A percentile compares a stretch with the other conserved stretches of the same genome.
These are phyloP conservation scores for Hoplostethus atlanticus DNA, from an alignment of 2,797 vertebrate genomes.

Conservation along the genomic window DNA sequence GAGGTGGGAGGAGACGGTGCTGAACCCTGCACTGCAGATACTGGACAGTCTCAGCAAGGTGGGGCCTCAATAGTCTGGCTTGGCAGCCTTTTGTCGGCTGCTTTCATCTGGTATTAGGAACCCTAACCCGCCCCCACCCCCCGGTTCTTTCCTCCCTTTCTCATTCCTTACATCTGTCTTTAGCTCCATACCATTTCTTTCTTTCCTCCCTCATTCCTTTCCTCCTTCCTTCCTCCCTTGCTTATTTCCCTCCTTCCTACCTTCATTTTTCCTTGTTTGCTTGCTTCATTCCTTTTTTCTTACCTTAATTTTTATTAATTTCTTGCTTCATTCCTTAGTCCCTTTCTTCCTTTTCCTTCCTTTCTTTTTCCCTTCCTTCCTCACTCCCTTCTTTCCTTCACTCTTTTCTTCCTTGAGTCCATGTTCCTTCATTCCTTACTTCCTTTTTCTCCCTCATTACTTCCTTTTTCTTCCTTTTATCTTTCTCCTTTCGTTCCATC, in stretches of 20 bases:
- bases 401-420: background rate
- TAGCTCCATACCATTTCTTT: background rate
- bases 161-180: conserved; percentile 1
- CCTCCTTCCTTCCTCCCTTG: background rate
- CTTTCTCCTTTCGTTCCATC: background rate
- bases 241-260: background rate
- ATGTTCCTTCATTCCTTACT: background rate
- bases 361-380: background rate
- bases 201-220: conserved; percentile 13
- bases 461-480: background rate
- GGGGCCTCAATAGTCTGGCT: conserved; percentile 35
- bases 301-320: background rate
- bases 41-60: conserved; percentile 93
- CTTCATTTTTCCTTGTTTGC: background rate
- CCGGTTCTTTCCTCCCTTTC: background rate
- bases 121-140: background rate
- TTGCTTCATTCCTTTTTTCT: background rate
- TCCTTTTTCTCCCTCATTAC: background rate
- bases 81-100: background rate
- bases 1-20: conserved; percentile 90
- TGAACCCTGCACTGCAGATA: conserved; percentile 92
- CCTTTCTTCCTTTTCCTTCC: background rate
- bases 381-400: background rate
- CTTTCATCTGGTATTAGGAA: background rate
- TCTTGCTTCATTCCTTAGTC: background rate